phyloP scores from a whole-genome alignment of 2,113 vertebrate genomes.

The Aramus guarauna region DNA sequence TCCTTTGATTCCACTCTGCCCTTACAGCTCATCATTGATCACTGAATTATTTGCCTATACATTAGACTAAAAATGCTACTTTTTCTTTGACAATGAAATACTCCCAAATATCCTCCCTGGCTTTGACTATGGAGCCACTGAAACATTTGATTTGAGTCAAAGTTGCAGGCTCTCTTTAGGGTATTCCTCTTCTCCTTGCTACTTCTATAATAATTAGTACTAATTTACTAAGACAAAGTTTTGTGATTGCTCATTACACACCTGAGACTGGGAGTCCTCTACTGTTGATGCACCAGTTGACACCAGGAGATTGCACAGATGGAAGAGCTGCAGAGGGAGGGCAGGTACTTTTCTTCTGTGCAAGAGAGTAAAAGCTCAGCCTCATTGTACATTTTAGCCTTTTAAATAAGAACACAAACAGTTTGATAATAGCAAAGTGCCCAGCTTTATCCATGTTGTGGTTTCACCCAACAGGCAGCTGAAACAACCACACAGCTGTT shows the following conservation, averaged over 20 bases:
- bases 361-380: neutral
- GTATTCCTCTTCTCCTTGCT: neutral
- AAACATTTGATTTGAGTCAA: neutral
- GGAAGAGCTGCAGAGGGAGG: neutral
- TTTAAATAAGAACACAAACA: neutral
- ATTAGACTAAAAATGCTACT: neutral
- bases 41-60: neutral
- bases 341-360: neutral
- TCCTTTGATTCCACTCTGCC: neutral
- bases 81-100: neutral
- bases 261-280: neutral
- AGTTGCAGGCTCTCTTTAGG: neutral
- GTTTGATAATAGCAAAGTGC: neutral
- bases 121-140: neutral
- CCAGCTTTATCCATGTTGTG: neutral
- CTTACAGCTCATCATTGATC: neutral
- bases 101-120: neutral
- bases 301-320: neutral
- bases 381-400: neutral
- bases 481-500: no score
- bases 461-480: no score
- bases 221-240: neutral
- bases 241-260: neutral
- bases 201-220: neutral
- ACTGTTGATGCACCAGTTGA: neutral